Evolutionary conservation across 2,113 vertebrate genomes (phyloP).

Genomic region (Hyla sarda): DNA sequence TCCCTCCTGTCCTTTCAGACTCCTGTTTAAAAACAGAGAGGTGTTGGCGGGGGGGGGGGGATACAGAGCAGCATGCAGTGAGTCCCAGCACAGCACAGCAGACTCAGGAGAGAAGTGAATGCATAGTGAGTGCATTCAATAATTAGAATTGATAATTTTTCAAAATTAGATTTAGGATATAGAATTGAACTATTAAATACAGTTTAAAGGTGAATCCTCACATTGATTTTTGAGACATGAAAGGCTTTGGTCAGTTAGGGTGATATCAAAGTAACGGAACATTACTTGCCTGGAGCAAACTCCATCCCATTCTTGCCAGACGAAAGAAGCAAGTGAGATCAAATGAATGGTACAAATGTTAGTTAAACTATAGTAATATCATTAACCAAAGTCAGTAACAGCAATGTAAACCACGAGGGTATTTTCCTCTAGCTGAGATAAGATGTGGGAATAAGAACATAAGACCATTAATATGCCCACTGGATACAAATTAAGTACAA

Average conservation of each 20-base stretch:
- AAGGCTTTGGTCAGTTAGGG: not conserved
- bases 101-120: no score
- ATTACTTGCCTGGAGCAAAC: not conserved
- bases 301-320: not conserved
- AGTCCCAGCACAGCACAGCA: no score
- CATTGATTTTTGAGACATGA: not conserved
- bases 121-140: no score
- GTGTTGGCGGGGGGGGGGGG: no score
- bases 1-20: no score
- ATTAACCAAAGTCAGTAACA: not conserved
- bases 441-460: not conserved
- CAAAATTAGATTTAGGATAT: no score
- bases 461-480: not conserved
- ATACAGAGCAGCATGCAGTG: no score
- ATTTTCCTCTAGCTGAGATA: not conserved
- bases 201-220: no score
- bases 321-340: not conserved
- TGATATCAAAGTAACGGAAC: not conserved
- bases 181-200: no score
- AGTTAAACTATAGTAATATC: not conserved
- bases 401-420: not conserved
- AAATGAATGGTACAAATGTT: not conserved
- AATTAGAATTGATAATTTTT: no score
- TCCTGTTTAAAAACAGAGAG: no score
- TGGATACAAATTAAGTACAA: slow-evolving; percentile 2